These are phyloP conservation scores for Orthosia cruda DNA, from an alignment of 2,888 invertebrate species.

Conservation along the genomic window DNA sequence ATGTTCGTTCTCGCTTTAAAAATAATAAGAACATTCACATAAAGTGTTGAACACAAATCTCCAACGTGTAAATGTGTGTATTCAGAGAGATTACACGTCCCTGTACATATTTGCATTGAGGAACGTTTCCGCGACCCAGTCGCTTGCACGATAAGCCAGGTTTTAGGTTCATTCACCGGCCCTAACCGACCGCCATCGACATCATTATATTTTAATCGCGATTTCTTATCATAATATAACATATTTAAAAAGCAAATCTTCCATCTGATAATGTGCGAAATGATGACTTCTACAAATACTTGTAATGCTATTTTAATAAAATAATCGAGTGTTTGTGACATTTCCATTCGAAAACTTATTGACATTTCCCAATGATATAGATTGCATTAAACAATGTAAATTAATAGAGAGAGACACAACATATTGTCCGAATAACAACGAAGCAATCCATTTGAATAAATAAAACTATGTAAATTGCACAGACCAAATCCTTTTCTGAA, in stretches of 20 bases:
- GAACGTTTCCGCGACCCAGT: constrained; percentile 76
- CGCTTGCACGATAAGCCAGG: constrained; percentile 80
- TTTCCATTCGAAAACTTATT: neutral
- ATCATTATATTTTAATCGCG: constrained; percentile 59
- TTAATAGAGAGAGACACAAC: neutral
- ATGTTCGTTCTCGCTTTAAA: neutral
- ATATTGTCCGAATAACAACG: neutral
- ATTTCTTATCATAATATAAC: constrained; percentile 64
- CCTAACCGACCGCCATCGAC: constrained; percentile 61
- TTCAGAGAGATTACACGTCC: constrained; percentile 56
- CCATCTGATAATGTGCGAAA: constrained; percentile 31
- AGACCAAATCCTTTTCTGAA: constrained; percentile 1
- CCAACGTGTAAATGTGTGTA: constrained; percentile 46
- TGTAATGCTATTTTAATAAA: constrained; percentile 17
- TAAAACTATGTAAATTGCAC: constrained; percentile 8
- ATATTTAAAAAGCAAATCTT: constrained; percentile 38
- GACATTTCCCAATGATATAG: neutral
- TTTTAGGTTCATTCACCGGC: constrained; percentile 81
- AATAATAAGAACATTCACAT: constrained; percentile 19
- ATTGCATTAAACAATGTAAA: constrained; percentile 27
- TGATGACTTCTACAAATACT: constrained; percentile 8
- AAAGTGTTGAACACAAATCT: constrained; percentile 32
- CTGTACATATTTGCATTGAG: constrained; percentile 73
- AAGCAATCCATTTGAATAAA: constrained; percentile 8
- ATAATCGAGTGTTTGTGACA: constrained; percentile 1